Evolutionary conservation across 2,888 invertebrate species (phyloP).

Genomic region (Hecatera dysodea): DNA sequence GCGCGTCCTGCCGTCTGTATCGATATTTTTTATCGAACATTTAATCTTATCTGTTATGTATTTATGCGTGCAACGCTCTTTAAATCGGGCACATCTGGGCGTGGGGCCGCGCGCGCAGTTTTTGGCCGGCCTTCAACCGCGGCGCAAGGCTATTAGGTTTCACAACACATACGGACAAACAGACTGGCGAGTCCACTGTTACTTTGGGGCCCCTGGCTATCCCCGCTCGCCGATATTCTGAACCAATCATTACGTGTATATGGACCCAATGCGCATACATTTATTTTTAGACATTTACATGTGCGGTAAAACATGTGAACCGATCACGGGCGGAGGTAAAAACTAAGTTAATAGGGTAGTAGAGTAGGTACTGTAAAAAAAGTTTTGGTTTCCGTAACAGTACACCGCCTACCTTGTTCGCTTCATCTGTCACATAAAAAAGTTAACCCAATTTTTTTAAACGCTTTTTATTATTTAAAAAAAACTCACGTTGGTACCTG

Average conservation of each 20-base stretch:
- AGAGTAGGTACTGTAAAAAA: conserved; percentile 80
- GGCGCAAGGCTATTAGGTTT: conserved; percentile 84
- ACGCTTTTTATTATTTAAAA: too few species aligned
- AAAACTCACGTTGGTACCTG: conserved; percentile 83
- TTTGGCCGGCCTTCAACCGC: conserved; percentile 88
- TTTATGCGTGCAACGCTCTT: conserved; percentile 78
- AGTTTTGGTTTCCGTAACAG: conserved; percentile 88
- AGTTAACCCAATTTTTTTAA: conserved; percentile 85
- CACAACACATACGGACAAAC: conserved; percentile 83
- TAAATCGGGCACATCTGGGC: conserved; percentile 75
- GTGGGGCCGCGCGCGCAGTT: conserved; percentile 77
- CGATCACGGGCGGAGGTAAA: conserved; percentile 76
- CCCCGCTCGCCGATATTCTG: conserved; percentile 45
- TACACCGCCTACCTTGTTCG: conserved; percentile 88
- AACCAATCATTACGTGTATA: conserved; percentile 43
- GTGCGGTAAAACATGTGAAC: conserved; percentile 77
- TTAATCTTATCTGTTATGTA: conserved; percentile 77
- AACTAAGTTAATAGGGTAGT: conserved; percentile 87
- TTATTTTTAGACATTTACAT: conserved; percentile 54
- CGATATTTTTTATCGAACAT: conserved; percentile 62
- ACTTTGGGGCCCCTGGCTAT: conserved; percentile 70
- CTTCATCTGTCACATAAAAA: conserved; percentile 84
- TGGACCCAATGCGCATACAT: conserved; percentile 39
- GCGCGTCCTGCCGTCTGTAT: conserved; percentile 60
- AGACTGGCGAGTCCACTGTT: conserved; percentile 73